phyloP scores from a whole-genome alignment of 2,888 invertebrate genomes.

The Polyploca ridens region DNA sequence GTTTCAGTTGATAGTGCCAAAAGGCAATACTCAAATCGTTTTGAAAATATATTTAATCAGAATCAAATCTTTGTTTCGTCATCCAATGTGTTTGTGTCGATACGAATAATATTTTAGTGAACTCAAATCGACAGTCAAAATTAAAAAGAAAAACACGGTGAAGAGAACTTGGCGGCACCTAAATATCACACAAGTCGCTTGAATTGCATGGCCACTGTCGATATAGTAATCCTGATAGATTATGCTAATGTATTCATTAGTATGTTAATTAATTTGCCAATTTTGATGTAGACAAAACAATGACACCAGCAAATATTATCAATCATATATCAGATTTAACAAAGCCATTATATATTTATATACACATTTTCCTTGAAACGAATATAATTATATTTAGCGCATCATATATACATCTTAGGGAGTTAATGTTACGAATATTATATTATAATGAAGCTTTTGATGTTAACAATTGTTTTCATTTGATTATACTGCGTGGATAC shows the following conservation, averaged over 20 bases:
- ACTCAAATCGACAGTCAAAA: not conserved
- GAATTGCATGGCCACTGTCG: not conserved
- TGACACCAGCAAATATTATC: not conserved
- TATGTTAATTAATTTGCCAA: not conserved
- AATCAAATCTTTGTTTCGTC: not conserved
- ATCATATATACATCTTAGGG: conserved; percentile 42
- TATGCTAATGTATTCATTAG: not conserved
- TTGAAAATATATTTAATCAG: not conserved
- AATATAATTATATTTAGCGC: conserved; percentile 43
- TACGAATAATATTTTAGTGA: not conserved
- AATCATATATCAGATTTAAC: not conserved
- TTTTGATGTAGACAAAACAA: not conserved
- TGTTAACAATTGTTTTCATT: conserved; percentile 56
- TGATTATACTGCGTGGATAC: conserved; percentile 30
- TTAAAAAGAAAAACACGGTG: too few species aligned
- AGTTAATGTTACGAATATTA: conserved; percentile 30
- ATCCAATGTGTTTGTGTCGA: not conserved
- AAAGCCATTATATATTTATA: conserved; percentile 1
- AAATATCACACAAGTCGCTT: not conserved
- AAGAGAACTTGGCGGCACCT: not conserved
- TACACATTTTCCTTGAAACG: not conserved
- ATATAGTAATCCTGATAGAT: not conserved
- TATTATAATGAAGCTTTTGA: conserved; percentile 57
- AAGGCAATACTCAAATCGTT: too few species aligned
- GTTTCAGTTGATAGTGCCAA: not conserved